Percentiles rank a stretch among this genome's conserved stretches.
These are phyloP conservation scores for Zele albiditarsus DNA, from an alignment of 2,888 invertebrate genomes.

Conservation along the genomic window DNA sequence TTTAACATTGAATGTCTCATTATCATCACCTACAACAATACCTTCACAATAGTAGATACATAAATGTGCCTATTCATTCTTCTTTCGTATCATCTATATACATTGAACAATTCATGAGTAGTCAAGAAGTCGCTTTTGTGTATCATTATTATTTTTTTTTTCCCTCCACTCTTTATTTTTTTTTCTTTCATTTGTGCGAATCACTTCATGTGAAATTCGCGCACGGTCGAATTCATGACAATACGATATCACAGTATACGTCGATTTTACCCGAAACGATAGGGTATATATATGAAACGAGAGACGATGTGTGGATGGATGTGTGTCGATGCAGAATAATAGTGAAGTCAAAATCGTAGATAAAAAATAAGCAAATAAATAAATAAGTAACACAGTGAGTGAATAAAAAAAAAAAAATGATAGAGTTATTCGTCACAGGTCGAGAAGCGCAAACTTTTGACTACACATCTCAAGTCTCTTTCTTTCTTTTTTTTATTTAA, in stretches of 20 bases:
- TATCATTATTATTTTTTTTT: too few species aligned
- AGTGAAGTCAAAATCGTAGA: neutral
- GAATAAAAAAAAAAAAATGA: neutral
- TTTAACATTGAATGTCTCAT: neutral
- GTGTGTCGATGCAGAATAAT: neutral
- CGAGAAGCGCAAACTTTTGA: neutral
- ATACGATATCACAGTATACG: conserved; percentile 31
- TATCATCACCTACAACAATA: too few species aligned
- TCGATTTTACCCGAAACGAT: conserved; percentile 16
- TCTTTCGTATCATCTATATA: neutral
- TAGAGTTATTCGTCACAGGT: neutral
- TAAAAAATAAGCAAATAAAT: neutral
- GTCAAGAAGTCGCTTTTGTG: neutral
- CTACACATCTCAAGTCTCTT: neutral
- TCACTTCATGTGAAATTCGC: conserved; percentile 10
- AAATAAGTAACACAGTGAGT: neutral
- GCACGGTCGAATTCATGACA: conserved; percentile 28
- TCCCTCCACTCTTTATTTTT: neutral
- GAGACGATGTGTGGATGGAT: conserved; percentile 13
- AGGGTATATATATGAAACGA: neutral
- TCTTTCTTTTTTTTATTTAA: neutral
- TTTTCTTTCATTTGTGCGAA: conserved; percentile 15
- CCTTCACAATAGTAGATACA: too few species aligned
- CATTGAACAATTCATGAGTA: neutral
- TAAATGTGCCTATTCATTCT: neutral